phyloP scores from a whole-genome alignment of 2,797 vertebrate genomes.

The Thripadectes ignobilis region DNA sequence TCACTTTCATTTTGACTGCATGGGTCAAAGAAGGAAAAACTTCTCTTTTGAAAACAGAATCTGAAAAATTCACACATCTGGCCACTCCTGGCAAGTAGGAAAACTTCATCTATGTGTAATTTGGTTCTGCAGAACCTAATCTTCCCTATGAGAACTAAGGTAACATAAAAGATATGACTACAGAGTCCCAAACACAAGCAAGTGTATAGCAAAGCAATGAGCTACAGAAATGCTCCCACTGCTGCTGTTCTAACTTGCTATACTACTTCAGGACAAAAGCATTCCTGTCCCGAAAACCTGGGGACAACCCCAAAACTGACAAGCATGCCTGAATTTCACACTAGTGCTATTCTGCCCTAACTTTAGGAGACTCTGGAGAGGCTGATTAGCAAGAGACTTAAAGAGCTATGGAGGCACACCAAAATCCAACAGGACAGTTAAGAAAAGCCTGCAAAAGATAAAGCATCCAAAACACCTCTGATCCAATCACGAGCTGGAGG shows the following conservation, averaged over 20 bases:
- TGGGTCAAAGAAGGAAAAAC: not conserved
- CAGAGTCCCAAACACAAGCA: not conserved
- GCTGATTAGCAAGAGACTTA: not conserved
- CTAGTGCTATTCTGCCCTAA: not conserved
- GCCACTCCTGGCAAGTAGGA: not conserved
- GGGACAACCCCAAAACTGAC: not conserved
- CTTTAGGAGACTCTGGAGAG: not conserved
- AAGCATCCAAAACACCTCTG: not conserved
- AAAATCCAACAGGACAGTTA: not conserved
- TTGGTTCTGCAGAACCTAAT: not conserved
- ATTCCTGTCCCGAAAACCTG: not conserved
- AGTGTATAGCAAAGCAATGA: not conserved
- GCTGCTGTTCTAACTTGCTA: not conserved
- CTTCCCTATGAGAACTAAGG: not conserved
- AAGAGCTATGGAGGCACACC: not conserved
- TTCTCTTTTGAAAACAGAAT: slow-evolving; percentile 11
- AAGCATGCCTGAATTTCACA: not conserved
- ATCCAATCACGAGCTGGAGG: accelerated
- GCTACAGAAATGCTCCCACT: not conserved
- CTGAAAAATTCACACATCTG: not conserved
- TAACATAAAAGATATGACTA: not conserved
- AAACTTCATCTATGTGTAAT: not conserved
- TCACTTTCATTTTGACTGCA: slow-evolving; percentile 61
- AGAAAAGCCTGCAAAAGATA: not conserved
- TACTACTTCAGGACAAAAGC: not conserved